These are phyloP conservation scores for Parascotia fuliginaria DNA, from an alignment of 2,888 invertebrate genomes.

Conservation along the genomic window DNA sequence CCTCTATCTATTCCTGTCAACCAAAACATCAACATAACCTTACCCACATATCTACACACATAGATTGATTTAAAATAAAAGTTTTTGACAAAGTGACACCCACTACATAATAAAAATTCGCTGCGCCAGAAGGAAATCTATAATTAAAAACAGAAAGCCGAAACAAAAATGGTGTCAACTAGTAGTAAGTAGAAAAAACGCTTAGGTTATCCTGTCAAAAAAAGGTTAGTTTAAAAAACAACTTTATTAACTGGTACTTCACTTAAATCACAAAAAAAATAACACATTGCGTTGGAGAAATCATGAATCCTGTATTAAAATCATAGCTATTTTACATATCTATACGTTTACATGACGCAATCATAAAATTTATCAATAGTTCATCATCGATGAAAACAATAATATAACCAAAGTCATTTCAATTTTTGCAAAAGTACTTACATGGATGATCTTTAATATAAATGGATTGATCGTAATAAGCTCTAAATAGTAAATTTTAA, in stretches of 20 bases:
- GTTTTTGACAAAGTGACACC: slow-evolving; percentile 9
- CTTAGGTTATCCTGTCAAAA: slow-evolving; percentile 81
- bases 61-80: slow-evolving; percentile 5
- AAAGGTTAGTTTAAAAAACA: slow-evolving; percentile 65
- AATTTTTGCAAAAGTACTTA: slow-evolving; percentile 53
- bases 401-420: slow-evolving; percentile 71
- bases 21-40: slow-evolving; percentile 86
- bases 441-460: slow-evolving; percentile 42
- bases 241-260: slow-evolving; percentile 11
- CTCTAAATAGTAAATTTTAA: slow-evolving; percentile 19
- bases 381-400: slow-evolving; percentile 76
- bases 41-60: slow-evolving; percentile 45
- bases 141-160: slow-evolving; percentile 59
- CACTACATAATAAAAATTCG: slow-evolving; percentile 11
- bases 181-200: slow-evolving; percentile 48
- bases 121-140: slow-evolving; percentile 39
- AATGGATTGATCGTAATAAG: slow-evolving; percentile 25
- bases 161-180: slow-evolving; percentile 82
- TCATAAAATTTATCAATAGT: slow-evolving; percentile 74
- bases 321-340: slow-evolving; percentile 57
- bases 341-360: slow-evolving; percentile 83
- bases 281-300: slow-evolving; percentile 9
- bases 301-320: slow-evolving; percentile 36
- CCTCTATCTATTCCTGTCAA: slow-evolving; percentile 36
- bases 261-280: slow-evolving; percentile 6